Percentiles rank a stretch among this genome's conserved stretches.
These are phyloP conservation scores for Halictus rubicundus DNA, from an alignment of 1,140 invertebrate species.

Conservation along the genomic window DNA sequence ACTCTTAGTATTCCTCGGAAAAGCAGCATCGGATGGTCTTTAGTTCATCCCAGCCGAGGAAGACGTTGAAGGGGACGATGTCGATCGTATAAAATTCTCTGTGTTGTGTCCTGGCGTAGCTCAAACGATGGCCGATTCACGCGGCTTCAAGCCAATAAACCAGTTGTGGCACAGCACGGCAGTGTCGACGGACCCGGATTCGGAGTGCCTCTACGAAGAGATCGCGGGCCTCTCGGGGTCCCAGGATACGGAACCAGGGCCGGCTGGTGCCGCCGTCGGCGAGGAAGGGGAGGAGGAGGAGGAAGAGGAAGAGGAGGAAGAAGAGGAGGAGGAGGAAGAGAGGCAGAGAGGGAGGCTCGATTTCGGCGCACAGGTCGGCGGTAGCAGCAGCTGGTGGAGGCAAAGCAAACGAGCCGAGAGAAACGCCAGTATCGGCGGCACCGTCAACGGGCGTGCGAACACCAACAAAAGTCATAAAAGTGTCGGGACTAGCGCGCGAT, in stretches of 20 bases:
- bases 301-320: conserved; percentile 48
- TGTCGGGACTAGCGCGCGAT: conserved; percentile 45
- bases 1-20: conserved; percentile 39
- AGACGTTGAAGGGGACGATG: conserved; percentile 22
- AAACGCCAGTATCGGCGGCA: neutral
- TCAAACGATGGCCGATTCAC: conserved; percentile 79
- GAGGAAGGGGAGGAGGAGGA: conserved; percentile 46
- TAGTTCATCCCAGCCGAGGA: conserved; percentile 37
- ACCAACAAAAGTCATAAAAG: conserved; percentile 41
- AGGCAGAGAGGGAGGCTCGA: conserved; percentile 43
- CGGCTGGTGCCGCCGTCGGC: conserved; percentile 53
- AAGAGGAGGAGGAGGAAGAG: conserved; percentile 32
- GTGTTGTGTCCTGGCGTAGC: conserved; percentile 62
- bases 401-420: conserved; percentile 17
- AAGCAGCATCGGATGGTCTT: conserved; percentile 29
- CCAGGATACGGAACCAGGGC: conserved; percentile 63
- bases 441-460: conserved; percentile 32
- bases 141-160: conserved; percentile 80
- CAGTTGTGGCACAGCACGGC: conserved; percentile 75
- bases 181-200: conserved; percentile 76
- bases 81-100: conserved; percentile 33
- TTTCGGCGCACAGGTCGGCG: conserved; percentile 61
- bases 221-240: conserved; percentile 74
- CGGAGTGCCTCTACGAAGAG: conserved; percentile 79
- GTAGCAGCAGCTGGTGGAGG: conserved; percentile 59